Base-by-base conservation (phyloP, 2,888 invertebrate genomes). In the Myathropa florea region DNA sequence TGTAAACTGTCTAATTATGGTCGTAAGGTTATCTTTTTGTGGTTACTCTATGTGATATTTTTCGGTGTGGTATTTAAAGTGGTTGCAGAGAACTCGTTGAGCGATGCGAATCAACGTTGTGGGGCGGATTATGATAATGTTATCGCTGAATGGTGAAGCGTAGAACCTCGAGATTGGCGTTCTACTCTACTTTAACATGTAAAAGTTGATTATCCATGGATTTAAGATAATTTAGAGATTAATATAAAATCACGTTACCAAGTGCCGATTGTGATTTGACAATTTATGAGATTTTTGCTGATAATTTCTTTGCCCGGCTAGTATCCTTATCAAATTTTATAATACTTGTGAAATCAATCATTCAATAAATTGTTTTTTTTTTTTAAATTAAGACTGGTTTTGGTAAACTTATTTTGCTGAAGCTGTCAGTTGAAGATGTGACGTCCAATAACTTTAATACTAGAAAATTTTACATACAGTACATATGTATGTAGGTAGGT, bases 21-120 rank as follows among this genome's bases (percentile, higher is more conserved):
- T 60, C 67, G 60, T 24, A 14, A 61, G 76, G 76, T 68, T 68
- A 76, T 76, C 76, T 24, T 24, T 26, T 33, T 77, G 46, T 36
- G 53, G 23, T n/a, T 9, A 36, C 24, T 55, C 46, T 33, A 7
- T 18, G n/a, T 4, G 18, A 39, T 12, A 10, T 24, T 14, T 24
- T 57, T 57, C 10, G 10, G 46, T 46, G 46, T 24, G 26, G 26
- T 36, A 18, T 39, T 59, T 24, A 18, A 7, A 39, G 59, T 30
- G 68, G 68, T 68, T n/a, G n/a, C n/a, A n/a, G n/a, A n/a, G n/a
- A n/a, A n/a, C n/a, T n/a, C 39, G 9, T 24, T 12, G 57, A 3
- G 23, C n/a, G 23, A 28, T 18, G 36, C 36, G n/a, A 21, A 1
- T 63, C n/a, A 64, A 18, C n/a, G n/a, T 6, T 46, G 18, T 4